Base-by-base conservation (phyloP, 2,797 vertebrate genomes). In the Sebastes oblongus region DNA sequence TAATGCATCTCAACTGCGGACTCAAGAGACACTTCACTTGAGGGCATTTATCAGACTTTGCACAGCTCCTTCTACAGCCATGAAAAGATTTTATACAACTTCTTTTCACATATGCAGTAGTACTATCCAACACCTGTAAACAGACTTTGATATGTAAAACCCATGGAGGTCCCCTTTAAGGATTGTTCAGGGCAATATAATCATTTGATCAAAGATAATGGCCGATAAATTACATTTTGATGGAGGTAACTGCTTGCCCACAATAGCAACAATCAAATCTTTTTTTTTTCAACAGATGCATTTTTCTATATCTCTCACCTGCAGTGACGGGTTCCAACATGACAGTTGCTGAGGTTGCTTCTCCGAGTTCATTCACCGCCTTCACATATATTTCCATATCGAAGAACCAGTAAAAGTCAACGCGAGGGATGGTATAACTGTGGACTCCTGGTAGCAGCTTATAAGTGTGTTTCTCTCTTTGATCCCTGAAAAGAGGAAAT, bases 321-420 rank as follows among this genome's bases (percentile, higher is more conserved):
- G 97, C 90, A 0, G 96, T 90, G 78, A 96, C 62, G n/a, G 98
- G 98, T 29, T 96, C 94, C 12, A 98, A 66, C 78, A 56, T 50
- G 22, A 98, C 77, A 0, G 62, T 60, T 14, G n/a, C 62, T 25
- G 96, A 95, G 5, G 77, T 80, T 10, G 78, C 60, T 20, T 87
- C 93, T 67, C 98, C 97, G n/a, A 98, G 90, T 2, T 88, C 88
- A 4, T 99, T 99, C 81, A 80, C 69, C 4, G 92, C 96, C 11
- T 89, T 94, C 64, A 99, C 96, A 82, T 95, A 96, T 84, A 99
- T 83, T 72, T 93, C 81, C 92, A 98, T 95, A 0, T 94, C 70
- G 46, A 77, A 77, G 79, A 94, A 97, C 2, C 96, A 58, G n/a
- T 36, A 8, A 14, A 97, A 96, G 70, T 90, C 88, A 2, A 1